phyloP scores from a whole-genome alignment of 2,113 vertebrate species.

The Nicator chloris region DNA sequence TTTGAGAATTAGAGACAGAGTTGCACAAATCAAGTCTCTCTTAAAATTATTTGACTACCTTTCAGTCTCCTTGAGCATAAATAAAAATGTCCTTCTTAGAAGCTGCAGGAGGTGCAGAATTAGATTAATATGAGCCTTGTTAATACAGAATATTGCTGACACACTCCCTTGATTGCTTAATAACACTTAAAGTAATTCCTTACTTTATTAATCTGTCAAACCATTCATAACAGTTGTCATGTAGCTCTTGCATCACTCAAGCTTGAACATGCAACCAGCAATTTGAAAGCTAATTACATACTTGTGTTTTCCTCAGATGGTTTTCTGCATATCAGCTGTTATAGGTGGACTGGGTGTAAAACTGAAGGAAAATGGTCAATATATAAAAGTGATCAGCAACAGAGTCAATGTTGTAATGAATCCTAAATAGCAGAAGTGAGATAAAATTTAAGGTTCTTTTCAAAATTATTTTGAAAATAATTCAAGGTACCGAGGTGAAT shows the following conservation, averaged over 20 bases:
- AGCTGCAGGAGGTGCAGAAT: neutral
- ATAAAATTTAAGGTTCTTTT: neutral
- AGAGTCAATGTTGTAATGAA: neutral
- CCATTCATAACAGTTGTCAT: neutral
- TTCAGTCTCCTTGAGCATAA: neutral
- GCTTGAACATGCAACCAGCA: neutral
- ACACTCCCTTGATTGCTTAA: slow-evolving; percentile 7
- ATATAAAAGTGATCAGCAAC: neutral
- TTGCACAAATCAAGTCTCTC: neutral
- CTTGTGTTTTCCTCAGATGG: neutral
- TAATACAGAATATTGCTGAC: neutral
- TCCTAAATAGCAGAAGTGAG: neutral
- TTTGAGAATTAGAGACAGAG: neutral
- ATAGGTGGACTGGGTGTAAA: neutral
- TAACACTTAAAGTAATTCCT: neutral
- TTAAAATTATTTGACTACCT: neutral
- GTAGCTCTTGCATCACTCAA: neutral
- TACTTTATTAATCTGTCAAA: neutral
- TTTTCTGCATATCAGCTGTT: neutral
- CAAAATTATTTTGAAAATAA: neutral
- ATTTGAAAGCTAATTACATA: neutral
- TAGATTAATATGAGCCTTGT: neutral
- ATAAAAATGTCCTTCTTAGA: neutral
- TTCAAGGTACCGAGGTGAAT: neutral
- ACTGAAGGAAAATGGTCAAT: neutral